Evolutionary conservation across 2,888 invertebrate genomes (phyloP), one percentile per base, ranked within the genome.

Genomic region (Pomacea canaliculata): DNA sequence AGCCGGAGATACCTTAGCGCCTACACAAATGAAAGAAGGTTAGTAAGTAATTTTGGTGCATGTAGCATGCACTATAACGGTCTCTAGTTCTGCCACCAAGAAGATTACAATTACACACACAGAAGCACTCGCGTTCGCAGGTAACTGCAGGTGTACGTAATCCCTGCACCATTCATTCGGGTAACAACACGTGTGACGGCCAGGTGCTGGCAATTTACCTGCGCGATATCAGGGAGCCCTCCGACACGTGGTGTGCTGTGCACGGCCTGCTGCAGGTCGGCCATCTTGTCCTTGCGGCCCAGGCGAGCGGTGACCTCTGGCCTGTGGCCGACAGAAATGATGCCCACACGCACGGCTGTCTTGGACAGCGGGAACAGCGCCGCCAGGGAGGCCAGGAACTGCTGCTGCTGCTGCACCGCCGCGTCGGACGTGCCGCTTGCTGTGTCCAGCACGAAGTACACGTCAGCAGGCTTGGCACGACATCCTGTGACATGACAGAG

Each of bases 371-470:
- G 70, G 37, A 80, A 78, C 23, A 80, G 48, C 9, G 67, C 72
- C 16, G 77, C 65, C 27, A 82, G 71, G 19, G 78, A 68, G 19
- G 56, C 73, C 16, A 81, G 75, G 66, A 76, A 82, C 19, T 69
- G 27, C 63, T 73, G 68, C 67, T 79, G 77, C 18, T 67, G 68
- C 23, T 77, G 59, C 27, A 80, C 51, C 8, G 76, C 73, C 63
- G 48, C 76, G 66, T 66, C 37, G 3, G 70, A 37, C 27, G 75
- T 71, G 56, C 70, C 77, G 23, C 69, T 71, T 7, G 82, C 81
- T 13, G 79, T 78, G 68, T 81, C 81, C 72, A 82, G 60, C 13
- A 82, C 74, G 27, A 82, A 76, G 73, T 75, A 79, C 23, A 80
- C 71, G 49, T 80, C 80, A 10, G 80, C 79, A 0, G 78, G 76